Conservation (phyloP, 2,113 vertebrate species). For the Malurus melanocephalus region DNA sequence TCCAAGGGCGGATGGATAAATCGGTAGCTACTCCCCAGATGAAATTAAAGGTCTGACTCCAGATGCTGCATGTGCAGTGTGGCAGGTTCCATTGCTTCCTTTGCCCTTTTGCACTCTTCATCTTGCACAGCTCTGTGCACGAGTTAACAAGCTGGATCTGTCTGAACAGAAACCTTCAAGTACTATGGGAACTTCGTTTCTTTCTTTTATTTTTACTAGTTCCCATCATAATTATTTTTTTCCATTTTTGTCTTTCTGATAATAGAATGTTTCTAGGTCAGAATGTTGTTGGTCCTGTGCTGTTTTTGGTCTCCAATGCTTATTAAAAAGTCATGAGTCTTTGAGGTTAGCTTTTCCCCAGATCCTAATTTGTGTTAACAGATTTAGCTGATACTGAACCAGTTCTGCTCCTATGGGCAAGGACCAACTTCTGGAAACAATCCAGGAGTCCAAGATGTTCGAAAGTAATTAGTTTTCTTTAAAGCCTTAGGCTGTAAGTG, state of each 20-base stretch:
- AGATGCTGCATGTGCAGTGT: background rate
- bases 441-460: background rate
- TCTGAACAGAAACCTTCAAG: background rate
- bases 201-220: background rate
- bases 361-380: slow-evolving; percentile 34
- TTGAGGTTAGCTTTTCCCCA: slow-evolving; percentile 19
- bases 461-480: background rate
- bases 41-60: background rate
- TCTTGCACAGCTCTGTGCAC: background rate
- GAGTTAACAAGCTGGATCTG: background rate
- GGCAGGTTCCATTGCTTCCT: background rate
- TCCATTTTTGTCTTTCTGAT: background rate
- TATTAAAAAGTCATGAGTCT: slow-evolving; percentile 22
- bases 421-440: background rate
- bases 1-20: background rate
- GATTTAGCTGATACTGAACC: slow-evolving; percentile 42
- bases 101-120: background rate
- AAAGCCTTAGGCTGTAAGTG: background rate
- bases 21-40: background rate
- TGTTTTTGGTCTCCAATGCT: background rate
- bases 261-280: slow-evolving; percentile 41
- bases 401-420: slow-evolving; percentile 3
- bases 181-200: background rate
- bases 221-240: background rate
- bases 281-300: slow-evolving; percentile 12